A percentile compares a stretch with the other conserved stretches of the same genome.
Conservation (phyloP, 2,888 invertebrate species). For the Tetanocera ferruginea region DNA sequence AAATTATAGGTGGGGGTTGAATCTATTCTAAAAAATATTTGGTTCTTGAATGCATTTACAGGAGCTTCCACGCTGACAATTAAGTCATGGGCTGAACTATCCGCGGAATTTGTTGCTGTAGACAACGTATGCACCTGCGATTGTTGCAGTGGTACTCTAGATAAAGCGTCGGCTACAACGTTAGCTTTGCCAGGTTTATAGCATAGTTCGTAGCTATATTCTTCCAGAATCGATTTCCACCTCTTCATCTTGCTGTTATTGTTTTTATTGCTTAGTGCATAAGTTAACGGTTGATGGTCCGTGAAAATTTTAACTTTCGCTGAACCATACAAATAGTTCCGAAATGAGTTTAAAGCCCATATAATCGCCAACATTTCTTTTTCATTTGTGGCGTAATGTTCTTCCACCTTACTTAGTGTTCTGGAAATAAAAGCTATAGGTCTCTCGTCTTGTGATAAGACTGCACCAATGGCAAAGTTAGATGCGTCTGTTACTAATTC, state of each 20-base stretch:
- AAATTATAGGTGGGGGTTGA: too few relatives aligned
- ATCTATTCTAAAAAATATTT: too few relatives aligned
- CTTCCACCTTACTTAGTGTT: too few relatives aligned
- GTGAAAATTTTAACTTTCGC: too few relatives aligned
- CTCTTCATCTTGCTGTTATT: background rate
- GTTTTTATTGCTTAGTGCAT: background rate
- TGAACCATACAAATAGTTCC: too few relatives aligned
- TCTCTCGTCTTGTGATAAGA: background rate
- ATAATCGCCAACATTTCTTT: too few relatives aligned
- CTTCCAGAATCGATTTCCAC: background rate
- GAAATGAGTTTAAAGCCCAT: too few relatives aligned
- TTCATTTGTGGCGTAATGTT: too few relatives aligned
- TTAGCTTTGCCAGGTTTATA: conserved; percentile 6
- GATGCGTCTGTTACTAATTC: background rate
- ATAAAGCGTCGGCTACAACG: background rate
- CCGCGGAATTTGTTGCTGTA: background rate
- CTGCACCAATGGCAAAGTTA: background rate
- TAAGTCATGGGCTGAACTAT: background rate
- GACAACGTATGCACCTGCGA: background rate
- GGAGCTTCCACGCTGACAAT: background rate
- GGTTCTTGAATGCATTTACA: background rate
- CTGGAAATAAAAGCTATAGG: too few relatives aligned
- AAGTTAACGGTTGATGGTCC: too few relatives aligned
- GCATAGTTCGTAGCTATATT: background rate
- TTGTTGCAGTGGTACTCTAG: too few relatives aligned